Evolutionary conservation across 2,888 invertebrate species (phyloP), one percentile per base, ranked within the genome.

Genomic region (Drosophila picticornis): DNA sequence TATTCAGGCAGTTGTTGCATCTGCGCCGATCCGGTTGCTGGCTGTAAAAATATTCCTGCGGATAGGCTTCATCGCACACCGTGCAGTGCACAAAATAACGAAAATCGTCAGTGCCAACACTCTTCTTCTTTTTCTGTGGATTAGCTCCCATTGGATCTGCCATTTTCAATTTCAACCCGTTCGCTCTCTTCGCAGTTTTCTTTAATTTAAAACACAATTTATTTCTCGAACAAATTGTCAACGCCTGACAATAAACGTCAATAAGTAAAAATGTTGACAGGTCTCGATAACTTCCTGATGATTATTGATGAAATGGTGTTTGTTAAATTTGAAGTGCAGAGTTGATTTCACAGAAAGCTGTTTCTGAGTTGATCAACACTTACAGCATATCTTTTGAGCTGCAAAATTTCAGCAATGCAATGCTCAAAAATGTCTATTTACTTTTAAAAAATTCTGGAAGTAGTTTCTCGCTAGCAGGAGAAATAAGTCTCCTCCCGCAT

Each of bases 51-150:
- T 22, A 0, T 0, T 5, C 4, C 5, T 22, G 43, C 11, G 22
- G 11, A 43, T 11, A 43, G 5, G 1, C 1, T 11, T 2, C 0
- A 22, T 1, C 2, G 43, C 43, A 43, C 2, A 0, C 4, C 2
- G 22, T 4, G 22, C 40, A 43, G 40, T 11, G 11, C 4, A 0
- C 0, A 22, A 43, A 22, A 11, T 0, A 0, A 22, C 5, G 11
- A 1, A 0, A 0, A 0, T 22, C 22, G 11, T 0, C 5, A 11
- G 0, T 0, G 43, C 0, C 11, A 2, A 0, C 22, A 1, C 43
- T n/a, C n/a, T n/a, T n/a, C n/a, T n/a, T n/a, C 0, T 2, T 22
- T 11, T 0, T 11, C 22, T 16, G 2, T 7, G 7, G 2, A 36
- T 19, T 1, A 19, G 2, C 2, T 19, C 19, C 7, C 19, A 19